These are phyloP conservation scores for Zosterops lateralis DNA, from an alignment of 2,113 vertebrate genomes.

Conservation along the genomic window DNA sequence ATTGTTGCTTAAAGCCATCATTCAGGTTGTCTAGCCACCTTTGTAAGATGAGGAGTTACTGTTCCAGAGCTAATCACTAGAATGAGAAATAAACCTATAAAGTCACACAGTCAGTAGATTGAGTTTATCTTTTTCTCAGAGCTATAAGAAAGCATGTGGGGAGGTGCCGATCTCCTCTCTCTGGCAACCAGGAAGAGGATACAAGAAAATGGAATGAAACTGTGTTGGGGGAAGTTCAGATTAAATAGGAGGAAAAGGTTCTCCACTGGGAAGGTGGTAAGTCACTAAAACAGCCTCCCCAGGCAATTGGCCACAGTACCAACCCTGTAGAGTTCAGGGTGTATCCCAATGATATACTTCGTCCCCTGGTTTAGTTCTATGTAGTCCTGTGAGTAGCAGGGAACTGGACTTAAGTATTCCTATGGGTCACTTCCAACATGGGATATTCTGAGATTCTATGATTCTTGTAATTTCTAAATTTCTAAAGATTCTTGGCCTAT, in stretches of 20 bases:
- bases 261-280: background rate
- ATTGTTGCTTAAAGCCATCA: background rate
- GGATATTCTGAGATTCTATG: background rate
- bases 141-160: background rate
- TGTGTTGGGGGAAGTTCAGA: background rate
- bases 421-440: background rate
- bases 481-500: background rate
- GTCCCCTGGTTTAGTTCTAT: background rate
- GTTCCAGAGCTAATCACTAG: background rate
- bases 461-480: background rate
- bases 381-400: background rate
- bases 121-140: background rate
- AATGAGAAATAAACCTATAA: background rate
- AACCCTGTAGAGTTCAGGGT: background rate
- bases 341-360: rapidly evolving
- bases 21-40: background rate
- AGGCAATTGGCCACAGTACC: background rate
- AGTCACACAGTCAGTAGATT: background rate
- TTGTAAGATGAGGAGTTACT: background rate
- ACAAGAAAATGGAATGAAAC: background rate
- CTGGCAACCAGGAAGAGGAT: background rate
- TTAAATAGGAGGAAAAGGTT: background rate
- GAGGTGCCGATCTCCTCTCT: background rate
- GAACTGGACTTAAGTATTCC: background rate
- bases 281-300: background rate